A percentile compares a stretch with the other conserved stretches of the same genome.
These are phyloP conservation scores for Myxocyprinus asiaticus DNA, from an alignment of 2,113 vertebrate genomes.

Conservation along the genomic window DNA sequence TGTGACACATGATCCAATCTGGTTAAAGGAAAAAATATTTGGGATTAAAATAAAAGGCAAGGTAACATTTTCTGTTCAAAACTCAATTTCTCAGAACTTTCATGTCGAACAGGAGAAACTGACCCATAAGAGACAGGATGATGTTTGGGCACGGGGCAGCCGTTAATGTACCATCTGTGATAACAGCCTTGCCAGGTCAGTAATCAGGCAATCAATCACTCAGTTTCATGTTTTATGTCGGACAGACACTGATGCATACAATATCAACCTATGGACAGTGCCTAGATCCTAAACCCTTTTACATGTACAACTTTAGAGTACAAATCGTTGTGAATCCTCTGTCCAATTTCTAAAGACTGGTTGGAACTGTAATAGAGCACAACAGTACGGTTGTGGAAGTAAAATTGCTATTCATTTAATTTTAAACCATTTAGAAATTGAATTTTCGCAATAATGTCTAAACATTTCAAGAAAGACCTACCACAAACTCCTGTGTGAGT, in stretches of 20 bases:
- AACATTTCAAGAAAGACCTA: too few species aligned
- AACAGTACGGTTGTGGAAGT: too few species aligned
- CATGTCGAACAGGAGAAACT: neutral
- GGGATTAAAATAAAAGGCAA: neutral
- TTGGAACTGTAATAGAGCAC: too few species aligned
- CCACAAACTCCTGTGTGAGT: too few species aligned
- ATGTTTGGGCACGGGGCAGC: constrained; percentile 56
- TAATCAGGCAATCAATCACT: constrained; percentile 91
- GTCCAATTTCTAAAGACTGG: too few species aligned
- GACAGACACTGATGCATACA: constrained; percentile 50
- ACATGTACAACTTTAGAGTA: neutral
- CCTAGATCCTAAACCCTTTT: neutral
- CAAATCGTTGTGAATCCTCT: neutral
- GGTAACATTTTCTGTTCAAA: neutral
- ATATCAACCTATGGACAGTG: constrained; percentile 70
- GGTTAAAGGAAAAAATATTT: neutral
- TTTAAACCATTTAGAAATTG: too few species aligned
- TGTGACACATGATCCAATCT: neutral
- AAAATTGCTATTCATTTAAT: too few species aligned
- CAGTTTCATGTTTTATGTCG: constrained; percentile 56
- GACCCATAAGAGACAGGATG: neutral
- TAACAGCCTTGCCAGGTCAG: constrained; percentile 74
- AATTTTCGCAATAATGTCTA: too few species aligned
- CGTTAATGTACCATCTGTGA: constrained; percentile 78
- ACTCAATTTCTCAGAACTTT: constrained; percentile 8